phyloP scores from a whole-genome alignment of 2,113 vertebrate genomes.

The Piprites chloris region DNA sequence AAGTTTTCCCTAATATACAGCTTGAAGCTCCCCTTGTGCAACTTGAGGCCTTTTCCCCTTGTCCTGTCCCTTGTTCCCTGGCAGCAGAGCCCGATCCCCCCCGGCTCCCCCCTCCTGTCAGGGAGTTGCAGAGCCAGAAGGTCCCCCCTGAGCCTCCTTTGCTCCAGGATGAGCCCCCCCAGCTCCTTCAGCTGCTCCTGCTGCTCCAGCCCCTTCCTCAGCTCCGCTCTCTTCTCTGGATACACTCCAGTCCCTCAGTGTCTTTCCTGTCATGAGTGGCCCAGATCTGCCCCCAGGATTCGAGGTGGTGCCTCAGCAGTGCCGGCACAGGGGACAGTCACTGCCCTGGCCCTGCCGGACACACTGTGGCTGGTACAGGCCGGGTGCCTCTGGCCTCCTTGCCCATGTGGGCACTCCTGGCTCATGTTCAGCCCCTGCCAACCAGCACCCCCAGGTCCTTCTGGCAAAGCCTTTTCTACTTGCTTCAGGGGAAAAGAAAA shows the following conservation, averaged over 20 bases:
- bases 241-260: neutral
- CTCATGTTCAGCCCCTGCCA: neutral
- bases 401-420: neutral
- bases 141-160: neutral
- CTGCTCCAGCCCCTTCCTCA: neutral
- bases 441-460: neutral
- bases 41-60: neutral
- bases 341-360: neutral
- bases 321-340: neutral
- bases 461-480: neutral
- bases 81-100: neutral
- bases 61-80: neutral
- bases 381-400: fast-evolving
- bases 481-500: neutral
- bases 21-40: neutral
- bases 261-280: neutral
- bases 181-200: neutral
- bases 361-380: neutral
- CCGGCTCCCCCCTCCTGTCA: fast-evolving
- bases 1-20: neutral
- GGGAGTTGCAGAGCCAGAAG: fast-evolving
- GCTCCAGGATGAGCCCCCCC: neutral
- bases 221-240: neutral
- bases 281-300: neutral
- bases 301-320: neutral